Conservation (phyloP, 2,888 invertebrate genomes). For the Cephus rjabovi region DNA sequence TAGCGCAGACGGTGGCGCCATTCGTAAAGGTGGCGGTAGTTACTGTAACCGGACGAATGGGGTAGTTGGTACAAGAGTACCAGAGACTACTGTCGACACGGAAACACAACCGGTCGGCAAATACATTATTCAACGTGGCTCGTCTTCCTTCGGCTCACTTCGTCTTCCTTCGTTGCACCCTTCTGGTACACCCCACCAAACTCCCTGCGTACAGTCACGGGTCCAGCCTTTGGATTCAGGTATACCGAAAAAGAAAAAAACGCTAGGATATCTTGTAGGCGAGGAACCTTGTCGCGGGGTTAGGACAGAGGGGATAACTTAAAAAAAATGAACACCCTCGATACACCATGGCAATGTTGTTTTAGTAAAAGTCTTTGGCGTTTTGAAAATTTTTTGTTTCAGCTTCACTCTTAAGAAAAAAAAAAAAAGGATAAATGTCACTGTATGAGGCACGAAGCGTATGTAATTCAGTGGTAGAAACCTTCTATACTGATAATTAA, state of each 20-base stretch:
- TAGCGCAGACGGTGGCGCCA: not conserved
- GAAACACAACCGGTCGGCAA: conserved; percentile 25
- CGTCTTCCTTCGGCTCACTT: conserved; percentile 24
- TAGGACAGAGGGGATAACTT: not conserved
- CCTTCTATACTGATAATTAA: not conserved
- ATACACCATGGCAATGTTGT: not conserved
- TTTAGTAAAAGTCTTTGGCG: not conserved
- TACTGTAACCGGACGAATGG: conserved; percentile 16
- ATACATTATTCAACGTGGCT: conserved; percentile 31
- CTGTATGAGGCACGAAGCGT: no score
- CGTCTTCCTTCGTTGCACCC: not conserved
- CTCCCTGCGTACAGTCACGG: not conserved
- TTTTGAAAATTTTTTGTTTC: no score
- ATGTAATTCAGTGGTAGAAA: not conserved
- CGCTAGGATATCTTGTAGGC: not conserved
- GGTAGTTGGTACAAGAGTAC: not conserved
- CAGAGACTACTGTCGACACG: conserved; percentile 4
- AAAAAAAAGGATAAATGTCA: no score
- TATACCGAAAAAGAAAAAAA: not conserved
- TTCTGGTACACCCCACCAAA: not conserved
- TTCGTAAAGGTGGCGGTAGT: not conserved
- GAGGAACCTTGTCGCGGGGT: not conserved
- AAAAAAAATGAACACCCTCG: not conserved
- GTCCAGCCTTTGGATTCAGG: not conserved
- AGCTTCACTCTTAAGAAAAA: no score